Evolutionary conservation across 1,140 invertebrate genomes (phyloP), one percentile per base, ranked within the genome.

Genomic region (Plectrocnemia conspersa): DNA sequence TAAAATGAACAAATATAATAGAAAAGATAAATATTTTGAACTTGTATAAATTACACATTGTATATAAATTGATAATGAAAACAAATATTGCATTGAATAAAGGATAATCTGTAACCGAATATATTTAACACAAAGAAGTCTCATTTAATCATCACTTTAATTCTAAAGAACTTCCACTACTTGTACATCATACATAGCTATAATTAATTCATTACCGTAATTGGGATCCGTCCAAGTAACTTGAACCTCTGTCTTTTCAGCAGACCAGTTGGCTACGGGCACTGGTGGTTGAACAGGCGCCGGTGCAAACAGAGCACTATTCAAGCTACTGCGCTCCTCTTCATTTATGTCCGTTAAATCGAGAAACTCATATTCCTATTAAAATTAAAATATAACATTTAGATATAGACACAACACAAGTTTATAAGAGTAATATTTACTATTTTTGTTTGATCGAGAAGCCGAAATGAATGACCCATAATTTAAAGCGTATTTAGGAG

Each of bases 361-460:
- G 68, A 75, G 71, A 72, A 75, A 75, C 70, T 73, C 72, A 76
- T 76, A 76, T 67, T 74, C 73, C 73, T 76, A 70, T 24, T 52
- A 46, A 35, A 66, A 72, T 71, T 66, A 72, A 29, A 44, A 44
- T 18, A 24, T 15, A 13, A n/a, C 9, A 22, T 9, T 11, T 7
- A 6, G 36, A n/a, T 5, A 40, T 7, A 40, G 41, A n/a, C 19
- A 18, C 16, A 44, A 24, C 13, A 44, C 18, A 44, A n/a, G 41
- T 29, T 13, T 9, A 29, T 29, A 7, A 29, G 7, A 29, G 7
- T 13, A 9, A 29, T 7, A 29, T 29, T 29, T 13, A 29, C 27
- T 9, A 29, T 29, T 9, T 13, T 29, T n/a, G n/a, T n/a, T n/a
- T n/a, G n/a, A n/a, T n/a, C n/a, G n/a, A n/a, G n/a, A n/a, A n/a